Percentiles rank a stretch among this genome's conserved stretches.
These are phyloP conservation scores for Eptesicus fuscus DNA, from an alignment of 2,113 vertebrate species.

Conservation along the genomic window DNA sequence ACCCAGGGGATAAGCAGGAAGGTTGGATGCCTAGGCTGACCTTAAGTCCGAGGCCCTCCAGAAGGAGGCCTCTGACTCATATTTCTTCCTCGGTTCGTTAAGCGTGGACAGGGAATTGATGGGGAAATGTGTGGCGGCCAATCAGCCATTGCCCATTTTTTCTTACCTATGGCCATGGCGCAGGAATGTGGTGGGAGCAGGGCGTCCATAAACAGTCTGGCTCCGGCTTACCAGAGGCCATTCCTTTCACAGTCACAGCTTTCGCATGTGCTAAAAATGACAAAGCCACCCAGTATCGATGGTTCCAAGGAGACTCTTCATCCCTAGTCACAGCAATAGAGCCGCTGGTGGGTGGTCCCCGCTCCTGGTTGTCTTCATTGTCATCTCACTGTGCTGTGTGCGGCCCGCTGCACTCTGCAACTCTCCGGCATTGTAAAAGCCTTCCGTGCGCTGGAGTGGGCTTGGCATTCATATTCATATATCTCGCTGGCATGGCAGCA, in stretches of 20 bases:
- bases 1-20: background rate
- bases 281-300: conserved; percentile 82
- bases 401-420: conserved; percentile 78
- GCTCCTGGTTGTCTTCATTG: conserved; percentile 78
- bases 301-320: conserved; percentile 80
- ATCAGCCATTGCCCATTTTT: conserved; percentile 74
- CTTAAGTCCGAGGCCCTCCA: background rate
- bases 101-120: conserved; percentile 72
- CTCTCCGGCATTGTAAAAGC: conserved; percentile 78
- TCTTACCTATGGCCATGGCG: conserved; percentile 76
- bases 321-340: conserved; percentile 82
- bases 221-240: conserved; percentile 79
- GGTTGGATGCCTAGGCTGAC: background rate
- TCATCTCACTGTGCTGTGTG: conserved; percentile 81
- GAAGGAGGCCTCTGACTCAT: conserved; percentile 21
- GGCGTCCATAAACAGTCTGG: conserved; percentile 84
- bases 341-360: conserved; percentile 83
- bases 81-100: conserved; percentile 76
- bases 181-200: conserved; percentile 72
- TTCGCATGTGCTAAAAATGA: conserved; percentile 83
- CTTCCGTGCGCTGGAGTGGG: conserved; percentile 75
- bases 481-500: conserved; percentile 74
- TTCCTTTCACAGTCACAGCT: conserved; percentile 76
- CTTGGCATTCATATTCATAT: conserved; percentile 86
- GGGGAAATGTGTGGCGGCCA: conserved; percentile 79